These are phyloP conservation scores for Frankliniella intonsa DNA, from an alignment of 2,888 invertebrate species.

Conservation along the genomic window DNA sequence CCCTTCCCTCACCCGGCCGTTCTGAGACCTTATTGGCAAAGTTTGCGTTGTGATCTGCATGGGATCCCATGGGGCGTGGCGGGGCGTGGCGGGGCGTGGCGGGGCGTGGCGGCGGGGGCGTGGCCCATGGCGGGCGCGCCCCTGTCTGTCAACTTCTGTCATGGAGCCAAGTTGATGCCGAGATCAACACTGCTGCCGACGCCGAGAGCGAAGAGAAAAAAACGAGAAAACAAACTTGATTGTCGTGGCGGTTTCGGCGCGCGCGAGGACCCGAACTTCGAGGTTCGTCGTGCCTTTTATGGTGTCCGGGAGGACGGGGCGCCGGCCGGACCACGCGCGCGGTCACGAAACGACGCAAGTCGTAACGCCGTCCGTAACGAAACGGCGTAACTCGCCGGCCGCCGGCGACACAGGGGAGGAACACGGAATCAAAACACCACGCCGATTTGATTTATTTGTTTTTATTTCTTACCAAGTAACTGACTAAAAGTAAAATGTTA, in stretches of 20 bases:
- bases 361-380: no score
- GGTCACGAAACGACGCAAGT: no score
- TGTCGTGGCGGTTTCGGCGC: background rate
- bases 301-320: background rate
- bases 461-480: no score
- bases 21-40: conserved; percentile 22
- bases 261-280: background rate
- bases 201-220: background rate
- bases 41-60: conserved; percentile 21
- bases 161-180: conserved; percentile 13
- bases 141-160: conserved; percentile 23
- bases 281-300: background rate
- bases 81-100: background rate
- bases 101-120: background rate
- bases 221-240: background rate
- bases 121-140: background rate
- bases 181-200: background rate
- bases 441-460: no score
- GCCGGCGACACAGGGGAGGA: no score
- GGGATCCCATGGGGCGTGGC: background rate
- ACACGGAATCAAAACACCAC: no score
- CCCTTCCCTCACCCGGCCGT: background rate
- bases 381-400: no score
- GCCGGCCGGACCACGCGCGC: background rate
- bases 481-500: no score